Evolutionary conservation across 1,140 invertebrate genomes (phyloP), one percentile per base, ranked within the genome.

Genomic region (Drosophila burlai): DNA sequence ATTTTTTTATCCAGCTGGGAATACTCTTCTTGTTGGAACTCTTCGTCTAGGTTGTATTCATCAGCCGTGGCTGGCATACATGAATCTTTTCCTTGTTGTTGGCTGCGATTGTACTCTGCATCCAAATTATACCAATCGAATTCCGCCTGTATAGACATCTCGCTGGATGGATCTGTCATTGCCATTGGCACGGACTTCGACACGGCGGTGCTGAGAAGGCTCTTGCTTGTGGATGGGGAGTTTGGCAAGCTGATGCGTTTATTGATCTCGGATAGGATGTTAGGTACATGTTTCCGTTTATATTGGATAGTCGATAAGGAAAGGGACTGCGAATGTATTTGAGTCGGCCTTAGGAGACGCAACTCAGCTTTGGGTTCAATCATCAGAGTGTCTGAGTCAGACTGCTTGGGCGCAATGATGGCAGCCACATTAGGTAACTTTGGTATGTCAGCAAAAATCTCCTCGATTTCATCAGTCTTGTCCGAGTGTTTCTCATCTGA

Each of bases 361-460:
- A 43, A 55, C 3, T 15, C 4, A 0, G 36, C 46, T 40, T 82
- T 87, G 18, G 83, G 76, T 21, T 81, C 74, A 90, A 91, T 92
- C 6, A 77, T 47, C 29, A 91, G 11, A 58, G 87, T 87, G 34
- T 80, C 57, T 1, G 63, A 26, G 8, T 73, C 65, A 16, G 80
- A 52, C 43, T 87, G 74, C 50, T 92, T 94, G 9, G 94, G 94
- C 21, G 93, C 94, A 63, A 94, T 93, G 15, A 94, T 94, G 81
- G 94, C 94, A 18, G 94, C 94, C 29, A 94, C 94, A 91, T 94
- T 94, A 18, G 94, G 94, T 81, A 94, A 81, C 83, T 94, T 94
- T 78, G 94, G 94, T 91, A 94, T 94, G 62, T 94, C 93, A 57
- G 93, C 90, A 60, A 93, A 87, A 93, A 93, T 81, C 75, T 92